Evolutionary conservation across 2,888 invertebrate species (phyloP).

Genomic region (Smittia sp.): DNA sequence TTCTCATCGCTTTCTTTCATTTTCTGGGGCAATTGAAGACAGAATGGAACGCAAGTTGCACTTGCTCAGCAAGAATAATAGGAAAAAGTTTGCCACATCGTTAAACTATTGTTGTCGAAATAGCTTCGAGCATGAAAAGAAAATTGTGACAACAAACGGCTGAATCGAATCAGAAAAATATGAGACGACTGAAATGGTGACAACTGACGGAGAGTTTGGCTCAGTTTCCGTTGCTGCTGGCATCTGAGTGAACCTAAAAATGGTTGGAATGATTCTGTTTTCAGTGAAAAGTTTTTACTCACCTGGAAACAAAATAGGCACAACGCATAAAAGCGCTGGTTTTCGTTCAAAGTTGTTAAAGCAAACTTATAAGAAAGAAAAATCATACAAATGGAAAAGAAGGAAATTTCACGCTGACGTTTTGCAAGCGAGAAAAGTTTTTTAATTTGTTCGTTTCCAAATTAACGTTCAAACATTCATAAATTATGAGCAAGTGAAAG

Average conservation of each 20-base stretch:
- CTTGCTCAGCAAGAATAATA: background rate
- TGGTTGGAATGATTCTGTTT: too few relatives aligned
- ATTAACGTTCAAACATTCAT: background rate
- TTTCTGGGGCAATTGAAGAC: conserved; percentile 14
- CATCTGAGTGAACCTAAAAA: too few relatives aligned
- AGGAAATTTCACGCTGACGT: background rate
- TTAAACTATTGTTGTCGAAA: background rate
- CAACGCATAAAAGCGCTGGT: background rate
- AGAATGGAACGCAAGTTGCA: background rate
- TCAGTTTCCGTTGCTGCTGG: too few relatives aligned
- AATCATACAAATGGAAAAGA: background rate
- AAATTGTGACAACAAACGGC: background rate
- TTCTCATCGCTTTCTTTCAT: background rate
- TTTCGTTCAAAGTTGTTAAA: background rate
- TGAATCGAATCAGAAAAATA: background rate
- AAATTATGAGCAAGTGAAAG: conserved; percentile 5
- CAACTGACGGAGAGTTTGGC: background rate
- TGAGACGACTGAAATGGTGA: too few relatives aligned
- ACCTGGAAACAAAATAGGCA: too few relatives aligned
- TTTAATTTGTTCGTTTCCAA: conserved; percentile 13
- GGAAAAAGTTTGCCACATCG: background rate
- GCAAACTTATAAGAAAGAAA: background rate
- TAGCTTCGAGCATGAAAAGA: background rate
- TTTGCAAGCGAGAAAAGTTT: conserved; percentile 11
- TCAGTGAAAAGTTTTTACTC: too few relatives aligned